Base-by-base conservation (phyloP, 2,113 vertebrate genomes). In the Lethenteron camtschaticum region DNA sequence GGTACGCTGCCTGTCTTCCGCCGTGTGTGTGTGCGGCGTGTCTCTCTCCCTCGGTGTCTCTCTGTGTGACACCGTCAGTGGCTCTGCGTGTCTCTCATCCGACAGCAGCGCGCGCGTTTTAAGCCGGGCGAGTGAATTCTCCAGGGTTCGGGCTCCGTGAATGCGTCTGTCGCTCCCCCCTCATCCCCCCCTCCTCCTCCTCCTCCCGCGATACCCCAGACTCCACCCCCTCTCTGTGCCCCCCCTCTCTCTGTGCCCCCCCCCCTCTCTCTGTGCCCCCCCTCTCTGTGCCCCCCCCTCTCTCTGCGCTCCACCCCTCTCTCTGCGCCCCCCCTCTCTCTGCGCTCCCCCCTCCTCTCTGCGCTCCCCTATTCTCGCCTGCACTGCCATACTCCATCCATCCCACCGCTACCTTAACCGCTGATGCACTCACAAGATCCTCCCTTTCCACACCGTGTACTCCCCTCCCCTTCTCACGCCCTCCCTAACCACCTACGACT, bases 381-480 rank as follows among this genome's bases (percentile, higher is more conserved):
- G 13, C 59, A 14, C 59, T 63, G 6, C 59, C 59, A 13, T 3
- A 14, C 59, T 63, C 59, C 59, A 14, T 18, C 16, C 59, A 14
- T 18, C 7, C 5, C 16, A 13, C 59, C 16, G 13, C 59, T 18
- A 14, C 59, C 16, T 18, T 63, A 13, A 3, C 59, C 16, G 13
- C 59, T 18, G 13, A 63, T 63, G 4, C 7, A 13, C 59, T 63
- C 59, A 14, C 59, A 14, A 4, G 4, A 13, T 63, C 8, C 5
- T 70, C 71, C 69, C 66, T 56, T 57, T 55, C 56, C 71, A 12
- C 63, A 57, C 63, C 63, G 11, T 9, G 56, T 12, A 63, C 13
- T 56, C 57, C 66, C 24, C 60, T 69, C 69, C 70, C 71, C 69
- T 11, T 16, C 20, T 72, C 58, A 4, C 57, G 10, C 16, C 24